Conservation (phyloP, 2,888 invertebrate genomes). For the Ecdyonurus torrentis region DNA sequence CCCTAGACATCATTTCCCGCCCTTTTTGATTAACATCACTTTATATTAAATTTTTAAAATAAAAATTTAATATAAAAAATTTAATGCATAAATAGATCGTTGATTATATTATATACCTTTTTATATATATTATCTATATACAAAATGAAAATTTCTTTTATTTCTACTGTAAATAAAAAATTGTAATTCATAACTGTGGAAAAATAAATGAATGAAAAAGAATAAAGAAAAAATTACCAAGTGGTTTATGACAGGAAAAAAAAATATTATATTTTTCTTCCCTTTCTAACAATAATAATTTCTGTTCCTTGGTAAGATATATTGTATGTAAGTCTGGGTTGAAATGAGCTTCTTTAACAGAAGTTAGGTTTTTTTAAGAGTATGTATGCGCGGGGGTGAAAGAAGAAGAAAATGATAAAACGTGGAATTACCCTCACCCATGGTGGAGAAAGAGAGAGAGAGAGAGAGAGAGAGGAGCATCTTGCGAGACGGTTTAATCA, state of each 20-base stretch:
- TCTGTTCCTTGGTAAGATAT: neutral
- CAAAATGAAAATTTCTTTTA: neutral
- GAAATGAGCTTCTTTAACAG: neutral
- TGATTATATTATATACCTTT: too few species aligned
- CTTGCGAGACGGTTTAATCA: neutral
- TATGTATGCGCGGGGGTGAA: too few species aligned
- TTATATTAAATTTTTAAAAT: neutral
- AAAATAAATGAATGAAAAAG: too few species aligned
- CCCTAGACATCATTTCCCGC: neutral
- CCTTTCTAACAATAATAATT: neutral
- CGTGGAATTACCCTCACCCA: neutral
- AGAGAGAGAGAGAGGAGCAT: neutral
- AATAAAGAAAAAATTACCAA: neutral
- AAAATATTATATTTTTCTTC: neutral
- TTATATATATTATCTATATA: too few species aligned
- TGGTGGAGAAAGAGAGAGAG: neutral
- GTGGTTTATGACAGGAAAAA: neutral
- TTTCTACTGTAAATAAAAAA: neutral
- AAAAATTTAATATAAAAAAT: neutral
- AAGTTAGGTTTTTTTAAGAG: too few species aligned
- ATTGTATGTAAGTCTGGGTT: neutral
- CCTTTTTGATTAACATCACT: neutral
- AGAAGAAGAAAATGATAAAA: neutral
- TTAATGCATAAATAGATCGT: neutral
- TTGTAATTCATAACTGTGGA: neutral